phyloP scores from a whole-genome alignment of 1,140 invertebrate species.

The Euwallacea fornicatus region DNA sequence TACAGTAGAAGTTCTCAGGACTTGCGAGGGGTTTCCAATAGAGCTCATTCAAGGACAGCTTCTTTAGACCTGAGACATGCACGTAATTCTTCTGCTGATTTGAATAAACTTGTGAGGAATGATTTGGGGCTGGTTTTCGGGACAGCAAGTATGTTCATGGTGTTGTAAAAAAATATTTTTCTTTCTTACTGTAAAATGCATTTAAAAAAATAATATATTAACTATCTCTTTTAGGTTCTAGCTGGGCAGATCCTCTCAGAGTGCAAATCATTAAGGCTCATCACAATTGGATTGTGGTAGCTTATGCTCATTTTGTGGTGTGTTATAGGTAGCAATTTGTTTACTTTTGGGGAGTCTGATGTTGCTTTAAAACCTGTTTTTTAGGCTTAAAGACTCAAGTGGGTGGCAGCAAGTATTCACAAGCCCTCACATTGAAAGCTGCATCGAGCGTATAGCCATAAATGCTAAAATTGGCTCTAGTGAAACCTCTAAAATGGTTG shows the following conservation, averaged over 20 bases:
- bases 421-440: constrained; percentile 85
- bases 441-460: constrained; percentile 90
- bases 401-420: constrained; percentile 96
- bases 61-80: constrained; percentile 80
- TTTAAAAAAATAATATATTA: background rate
- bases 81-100: constrained; percentile 75
- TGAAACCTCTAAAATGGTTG: constrained; percentile 79
- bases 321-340: constrained; percentile 75
- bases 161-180: background rate
- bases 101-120: constrained; percentile 74
- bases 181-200: background rate
- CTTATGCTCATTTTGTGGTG: constrained; percentile 93
- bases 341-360: background rate
- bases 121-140: constrained; percentile 71
- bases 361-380: constrained; percentile 38
- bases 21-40: constrained; percentile 62
- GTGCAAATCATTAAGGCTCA: constrained; percentile 95
- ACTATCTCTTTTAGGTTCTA: constrained; percentile 56
- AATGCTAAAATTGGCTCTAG: constrained; percentile 84
- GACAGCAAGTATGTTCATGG: constrained; percentile 57
- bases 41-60: constrained; percentile 78
- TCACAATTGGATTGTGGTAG: constrained; percentile 97
- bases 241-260: constrained; percentile 81
- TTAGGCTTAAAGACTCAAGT: constrained; percentile 88
- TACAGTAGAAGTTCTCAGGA: constrained; percentile 55